A percentile compares a stretch with the other conserved stretches of the same genome.
phyloP scores from a whole-genome alignment of 2,888 invertebrate species.

The Ochropacha duplaris region DNA sequence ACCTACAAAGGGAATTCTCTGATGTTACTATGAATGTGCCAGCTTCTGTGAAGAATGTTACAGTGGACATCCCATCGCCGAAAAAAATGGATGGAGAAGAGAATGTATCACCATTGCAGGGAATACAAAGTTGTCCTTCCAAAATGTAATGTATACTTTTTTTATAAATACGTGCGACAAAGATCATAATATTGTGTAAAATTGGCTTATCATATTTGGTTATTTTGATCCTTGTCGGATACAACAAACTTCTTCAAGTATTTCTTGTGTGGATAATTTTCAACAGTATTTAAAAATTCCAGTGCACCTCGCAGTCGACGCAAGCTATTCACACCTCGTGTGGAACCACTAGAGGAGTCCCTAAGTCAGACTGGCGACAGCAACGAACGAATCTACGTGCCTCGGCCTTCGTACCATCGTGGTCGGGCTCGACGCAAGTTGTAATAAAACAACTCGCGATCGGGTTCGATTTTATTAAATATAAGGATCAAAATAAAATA shows the following conservation, averaged over 20 bases:
- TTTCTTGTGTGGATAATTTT: neutral
- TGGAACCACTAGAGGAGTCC: slow-evolving; percentile 69
- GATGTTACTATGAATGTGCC: slow-evolving; percentile 67
- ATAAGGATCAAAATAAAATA: neutral
- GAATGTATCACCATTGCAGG: slow-evolving; percentile 53
- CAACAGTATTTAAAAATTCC: slow-evolving; percentile 11
- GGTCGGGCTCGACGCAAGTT: slow-evolving; percentile 63
- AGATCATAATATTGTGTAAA: neutral
- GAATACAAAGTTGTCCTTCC: slow-evolving; percentile 66
- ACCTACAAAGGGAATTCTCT: slow-evolving; percentile 65
- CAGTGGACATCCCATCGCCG: slow-evolving; percentile 65
- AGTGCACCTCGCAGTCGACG: slow-evolving; percentile 69
- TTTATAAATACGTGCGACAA: neutral
- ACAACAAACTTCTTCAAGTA: neutral
- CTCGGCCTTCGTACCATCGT: slow-evolving; percentile 70
- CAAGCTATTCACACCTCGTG: slow-evolving; percentile 74
- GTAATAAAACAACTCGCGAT: slow-evolving; percentile 20
- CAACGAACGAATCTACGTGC: slow-evolving; percentile 56
- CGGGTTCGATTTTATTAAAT: slow-evolving; percentile 1
- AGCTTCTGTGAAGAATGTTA: slow-evolving; percentile 38
- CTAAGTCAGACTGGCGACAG: slow-evolving; percentile 47
- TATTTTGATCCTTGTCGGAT: neutral
- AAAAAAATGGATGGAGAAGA: slow-evolving; percentile 51
- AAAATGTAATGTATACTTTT: slow-evolving; percentile 56
- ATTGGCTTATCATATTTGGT: too few relatives aligned